A percentile compares a stretch with the other conserved stretches of the same genome.
Conservation (phyloP, 2,797 vertebrate genomes). For the Heliangelus exortis region DNA sequence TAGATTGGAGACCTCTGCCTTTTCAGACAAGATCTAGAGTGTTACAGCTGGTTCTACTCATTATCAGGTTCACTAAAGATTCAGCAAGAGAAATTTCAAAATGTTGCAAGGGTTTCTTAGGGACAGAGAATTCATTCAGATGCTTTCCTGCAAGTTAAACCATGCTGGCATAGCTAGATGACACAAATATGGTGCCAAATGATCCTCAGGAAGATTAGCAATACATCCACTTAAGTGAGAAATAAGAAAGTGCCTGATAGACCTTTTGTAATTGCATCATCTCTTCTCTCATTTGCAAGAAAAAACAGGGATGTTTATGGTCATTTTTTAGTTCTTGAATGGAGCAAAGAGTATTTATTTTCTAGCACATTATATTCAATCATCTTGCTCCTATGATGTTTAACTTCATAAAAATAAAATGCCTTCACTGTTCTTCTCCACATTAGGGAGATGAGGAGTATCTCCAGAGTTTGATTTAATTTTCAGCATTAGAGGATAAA, state of each 20-base stretch:
- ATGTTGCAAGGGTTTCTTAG: not conserved
- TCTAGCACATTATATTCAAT: not conserved
- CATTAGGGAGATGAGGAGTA: not conserved
- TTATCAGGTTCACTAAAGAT: not conserved
- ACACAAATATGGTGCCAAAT: not conserved
- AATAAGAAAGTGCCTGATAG: not conserved
- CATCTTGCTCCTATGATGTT: not conserved
- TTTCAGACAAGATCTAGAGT: not conserved
- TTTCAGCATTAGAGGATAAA: not conserved
- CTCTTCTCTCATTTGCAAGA: not conserved
- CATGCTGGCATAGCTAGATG: not conserved
- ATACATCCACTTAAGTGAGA: not conserved
- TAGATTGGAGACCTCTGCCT: not conserved
- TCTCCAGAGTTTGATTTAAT: not conserved
- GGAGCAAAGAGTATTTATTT: not conserved
- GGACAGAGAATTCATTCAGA: not conserved
- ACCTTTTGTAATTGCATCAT: not conserved
- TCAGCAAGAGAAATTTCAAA: not conserved
- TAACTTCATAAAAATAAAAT: not conserved
- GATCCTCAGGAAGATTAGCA: not conserved
- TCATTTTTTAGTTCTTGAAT: not conserved
- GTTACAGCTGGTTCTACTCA: not conserved
- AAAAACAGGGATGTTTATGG: not conserved
- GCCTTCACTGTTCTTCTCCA: not conserved
- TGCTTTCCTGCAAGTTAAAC: not conserved